Evolutionary conservation across 2,888 invertebrate species (phyloP).

Genomic region (Uropetala carovei): DNA sequence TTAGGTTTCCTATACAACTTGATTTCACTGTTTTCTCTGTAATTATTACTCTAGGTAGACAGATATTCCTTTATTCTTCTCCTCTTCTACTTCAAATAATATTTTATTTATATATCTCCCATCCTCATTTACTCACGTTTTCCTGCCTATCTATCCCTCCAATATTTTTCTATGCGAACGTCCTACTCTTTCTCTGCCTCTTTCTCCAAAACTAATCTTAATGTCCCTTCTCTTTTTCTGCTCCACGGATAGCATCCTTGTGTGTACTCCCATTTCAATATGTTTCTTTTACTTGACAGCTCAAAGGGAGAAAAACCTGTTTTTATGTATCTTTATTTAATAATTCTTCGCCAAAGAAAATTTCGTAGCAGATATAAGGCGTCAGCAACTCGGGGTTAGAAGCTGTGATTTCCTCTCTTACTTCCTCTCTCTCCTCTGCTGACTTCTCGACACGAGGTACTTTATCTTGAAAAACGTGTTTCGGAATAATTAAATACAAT

Average conservation of each 20-base stretch:
- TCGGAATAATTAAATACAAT: conserved; percentile 16
- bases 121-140: too few species aligned
- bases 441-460: neutral
- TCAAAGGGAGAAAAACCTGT: neutral
- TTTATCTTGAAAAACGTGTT: conserved; percentile 1
- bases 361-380: neutral
- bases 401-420: neutral
- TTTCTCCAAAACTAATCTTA: too few species aligned
- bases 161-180: too few species aligned
- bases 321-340: neutral
- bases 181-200: too few species aligned
- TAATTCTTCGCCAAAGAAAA: neutral
- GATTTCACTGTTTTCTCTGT: too few species aligned
- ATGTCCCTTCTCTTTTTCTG: neutral
- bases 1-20: too few species aligned
- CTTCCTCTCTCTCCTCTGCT: neutral
- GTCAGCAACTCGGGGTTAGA: neutral
- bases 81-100: too few species aligned
- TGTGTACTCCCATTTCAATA: neutral
- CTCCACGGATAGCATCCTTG: neutral
- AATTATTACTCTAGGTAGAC: too few species aligned
- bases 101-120: too few species aligned
- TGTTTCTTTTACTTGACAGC: neutral
- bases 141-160: too few species aligned
- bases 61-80: too few species aligned